Base-by-base conservation (phyloP, 2,113 vertebrate species). In the Scomber japonicus region DNA sequence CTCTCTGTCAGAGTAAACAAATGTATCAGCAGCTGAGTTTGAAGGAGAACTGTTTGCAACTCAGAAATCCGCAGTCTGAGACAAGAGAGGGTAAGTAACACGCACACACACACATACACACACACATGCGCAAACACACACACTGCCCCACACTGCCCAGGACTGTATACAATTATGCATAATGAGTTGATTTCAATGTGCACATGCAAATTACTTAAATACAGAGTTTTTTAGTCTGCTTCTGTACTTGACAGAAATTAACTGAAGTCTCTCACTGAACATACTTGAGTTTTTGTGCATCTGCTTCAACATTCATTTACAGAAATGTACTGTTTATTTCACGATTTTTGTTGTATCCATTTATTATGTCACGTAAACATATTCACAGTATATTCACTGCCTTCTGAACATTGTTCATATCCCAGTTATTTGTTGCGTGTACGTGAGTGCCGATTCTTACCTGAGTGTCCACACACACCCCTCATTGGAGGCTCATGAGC, bases 11-110 rank as follows among this genome's bases (percentile, higher is more conserved):
- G 98, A 98, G 96, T 93, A 98, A 98, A 95, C 96, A 96, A 73
- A 94, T 95, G 91, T 97, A 97, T 92, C 97, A 98, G 81, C 98
- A 99, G 80, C 91, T 97, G 94, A 99, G 98, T 94, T 90, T 99
- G 50, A 98, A 98, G 94, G 98, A 99, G 91, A 99, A 96, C 92
- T 96, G 96, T 94, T 92, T 97, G 61, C 97, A 96, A 72, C 95
- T 95, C 0, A 95, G 96, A 93, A 96, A 94, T 90, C 87, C 95
- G 53, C 88, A 95, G 63, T 91, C 90, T 16, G 97, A 98, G 78
- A 94, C 94, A 40, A 96, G 96, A 91, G 97, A 99, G 87, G 96
- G 98, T 99, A 91, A 96, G 96, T 50, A 51, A 63, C 19, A 68
- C 17, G 17, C 19, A 27, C 12, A 10, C 60, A 44, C 40, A 50